Conservation (phyloP, 2,113 vertebrate genomes). For the Panurus biarmicus region DNA sequence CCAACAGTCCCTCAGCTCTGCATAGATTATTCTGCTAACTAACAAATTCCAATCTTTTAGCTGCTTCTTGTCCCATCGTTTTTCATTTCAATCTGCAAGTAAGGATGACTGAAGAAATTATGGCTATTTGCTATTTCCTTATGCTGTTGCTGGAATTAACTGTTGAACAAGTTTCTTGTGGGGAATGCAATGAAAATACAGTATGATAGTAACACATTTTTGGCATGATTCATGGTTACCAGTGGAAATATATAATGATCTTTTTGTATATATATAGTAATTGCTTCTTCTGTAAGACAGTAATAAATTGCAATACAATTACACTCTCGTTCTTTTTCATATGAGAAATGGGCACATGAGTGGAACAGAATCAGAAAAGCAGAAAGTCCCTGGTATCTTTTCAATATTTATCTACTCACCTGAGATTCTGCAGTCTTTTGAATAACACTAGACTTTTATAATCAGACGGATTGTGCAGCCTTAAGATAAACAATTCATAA, state of each 20-base stretch:
- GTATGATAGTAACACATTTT: not conserved
- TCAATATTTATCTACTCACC: slow-evolving; percentile 38
- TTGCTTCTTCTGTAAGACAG: slow-evolving; percentile 20
- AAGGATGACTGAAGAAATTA: not conserved
- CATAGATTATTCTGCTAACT: not conserved
- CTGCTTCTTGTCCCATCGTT: not conserved
- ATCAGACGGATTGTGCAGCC: slow-evolving; percentile 17
- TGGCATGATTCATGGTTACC: not conserved
- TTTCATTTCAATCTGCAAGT: not conserved
- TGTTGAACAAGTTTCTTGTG: not conserved
- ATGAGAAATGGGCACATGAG: not conserved
- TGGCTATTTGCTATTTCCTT: not conserved
- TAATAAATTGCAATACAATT: slow-evolving; percentile 19
- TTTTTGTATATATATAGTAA: slow-evolving; percentile 9
- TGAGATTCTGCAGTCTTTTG: slow-evolving; percentile 45
- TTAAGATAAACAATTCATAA: slow-evolving; percentile 62
- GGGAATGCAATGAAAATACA: not conserved
- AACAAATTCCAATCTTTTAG: not conserved
- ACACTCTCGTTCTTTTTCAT: not conserved
- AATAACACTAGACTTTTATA: slow-evolving; percentile 31
- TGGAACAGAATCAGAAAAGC: not conserved
- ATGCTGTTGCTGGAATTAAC: not conserved
- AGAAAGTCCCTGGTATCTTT: slow-evolving; percentile 16
- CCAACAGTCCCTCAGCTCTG: not conserved
- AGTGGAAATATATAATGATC: slow-evolving; percentile 3